Evolutionary conservation across 2,797 vertebrate species (phyloP), one percentile per base, ranked within the genome.

Genomic region (Melanotaenia parkinsoni): DNA sequence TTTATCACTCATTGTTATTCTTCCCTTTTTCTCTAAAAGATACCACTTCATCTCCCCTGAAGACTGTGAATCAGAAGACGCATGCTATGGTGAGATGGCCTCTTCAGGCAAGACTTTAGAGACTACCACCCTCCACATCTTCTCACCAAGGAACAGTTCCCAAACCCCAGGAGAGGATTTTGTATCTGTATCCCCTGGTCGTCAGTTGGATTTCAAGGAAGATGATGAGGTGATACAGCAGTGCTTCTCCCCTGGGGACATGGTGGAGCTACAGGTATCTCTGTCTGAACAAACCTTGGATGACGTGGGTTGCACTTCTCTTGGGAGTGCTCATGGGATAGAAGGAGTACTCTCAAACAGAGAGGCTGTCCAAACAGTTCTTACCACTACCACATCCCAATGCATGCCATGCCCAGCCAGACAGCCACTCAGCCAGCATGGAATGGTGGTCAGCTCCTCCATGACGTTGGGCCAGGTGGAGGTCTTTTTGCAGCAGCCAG

Each of bases 191-290:
- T 76, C 88, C 68, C 88, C 90, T 47, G 91, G 24, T 40, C 35
- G 2, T 30, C 64, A 76, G n/a, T 47, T 62, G 30, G 64, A 67
- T 79, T 87, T 84, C 64, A 85, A 74, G 72, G 74, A 72, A 20
- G 61, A 63, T 14, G 83, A 82, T 72, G 33, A 70, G 0, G 30
- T 80, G 47, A 81, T 37, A 73, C 79, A 53, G 84, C 38, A 72
- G 53, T 86, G 80, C 56, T 84, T 94, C 56, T 89, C 81, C 57
- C 90, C 93, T 3, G 94, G 95, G 60, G 71, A 92, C 60, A 57
- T 95, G 85, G 94, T 98, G 2, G 95, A 97, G 92, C 84, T 97
- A 70, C 96, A 98, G 85, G 85, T 98, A 74, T 96, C 96, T 58
- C 91, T 99, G 37, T 84, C 96, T 5, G 90, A 93, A 70, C 94